Base-by-base conservation (phyloP, 2,888 invertebrate genomes). In the Drosophila kanekoi region DNA sequence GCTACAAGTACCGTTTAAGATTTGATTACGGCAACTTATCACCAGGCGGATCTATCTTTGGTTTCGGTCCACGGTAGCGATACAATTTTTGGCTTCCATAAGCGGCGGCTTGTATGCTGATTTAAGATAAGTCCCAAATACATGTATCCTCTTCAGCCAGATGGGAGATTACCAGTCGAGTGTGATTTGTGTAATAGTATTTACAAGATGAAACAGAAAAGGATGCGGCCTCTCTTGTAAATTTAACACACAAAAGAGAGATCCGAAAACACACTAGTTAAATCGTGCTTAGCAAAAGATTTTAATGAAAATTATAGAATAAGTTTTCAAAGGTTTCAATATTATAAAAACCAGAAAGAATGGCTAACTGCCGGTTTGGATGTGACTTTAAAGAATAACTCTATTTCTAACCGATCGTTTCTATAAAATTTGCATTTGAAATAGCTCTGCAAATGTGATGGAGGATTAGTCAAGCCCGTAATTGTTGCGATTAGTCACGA, bases 21-120 rank as follows among this genome's bases (percentile, higher is more conserved):
- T 85, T 79, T 76, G 82, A 87, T 85, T 82, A 77, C 69, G 70
- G 68, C 57, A 64, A 62, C 67, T 70, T 87, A 85, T 85, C 85
- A 47, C 33, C 13, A n/a, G 58, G 65, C 81, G 79, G 79, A 85
- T 87, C 87, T 74, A 61, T 68, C 54, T 71, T 54, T 58, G 43
- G 14, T 41, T 40, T 37, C 48, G 43, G 4, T 14, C 14, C 23
- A 61, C 75, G 60, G 75, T 72, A 75, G 76, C 76, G 28, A 0
- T 43, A 6, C 11, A 33, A 48, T 14, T 48, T 61, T 35, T 44
- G 44, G 11, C 38, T 28, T 47, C 18, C 53, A 38, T 56, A 11
- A 52, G 10, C 51, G 32, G 11, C 45, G 37, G 16, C 49, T 51
- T 41, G 47, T 48, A 53, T 28, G 61, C 41, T 64, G 72, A 72